Evolutionary conservation across 2,113 vertebrate genomes (phyloP).

Genomic region (Chinchilla lanigera): DNA sequence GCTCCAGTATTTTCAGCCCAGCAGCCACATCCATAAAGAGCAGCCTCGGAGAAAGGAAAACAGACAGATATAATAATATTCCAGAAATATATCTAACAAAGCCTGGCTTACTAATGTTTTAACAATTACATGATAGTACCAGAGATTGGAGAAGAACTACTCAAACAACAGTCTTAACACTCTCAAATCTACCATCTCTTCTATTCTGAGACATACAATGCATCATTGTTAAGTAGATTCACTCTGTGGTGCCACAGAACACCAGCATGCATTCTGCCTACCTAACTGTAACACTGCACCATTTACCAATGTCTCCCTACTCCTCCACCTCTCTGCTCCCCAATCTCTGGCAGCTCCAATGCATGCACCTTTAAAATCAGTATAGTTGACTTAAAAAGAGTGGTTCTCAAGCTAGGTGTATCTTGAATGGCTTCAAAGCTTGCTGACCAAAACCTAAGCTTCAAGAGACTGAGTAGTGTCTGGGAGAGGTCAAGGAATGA

Average conservation of each 20-base stretch:
- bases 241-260: not conserved
- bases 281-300: not conserved
- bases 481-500: not conserved
- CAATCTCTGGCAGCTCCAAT: not conserved
- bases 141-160: not conserved
- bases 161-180: not conserved
- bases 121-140: not conserved
- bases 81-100: slow-evolving; percentile 51
- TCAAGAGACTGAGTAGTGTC: not conserved
- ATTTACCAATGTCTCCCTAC: not conserved
- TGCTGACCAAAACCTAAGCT: not conserved
- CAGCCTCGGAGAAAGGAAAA: slow-evolving; percentile 89
- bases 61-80: not conserved
- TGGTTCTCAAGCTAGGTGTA: not conserved
- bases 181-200: not conserved
- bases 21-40: slow-evolving; percentile 99
- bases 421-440: not conserved
- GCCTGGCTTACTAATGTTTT: not conserved
- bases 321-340: not conserved
- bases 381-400: slow-evolving; percentile 27
- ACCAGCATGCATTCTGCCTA: not conserved
- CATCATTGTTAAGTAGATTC: not conserved
- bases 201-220: not conserved
- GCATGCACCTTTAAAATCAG: not conserved
- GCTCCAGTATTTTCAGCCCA: slow-evolving; percentile 98